phyloP scores from a whole-genome alignment of 2,113 vertebrate species.

The Lophius piscatorius region DNA sequence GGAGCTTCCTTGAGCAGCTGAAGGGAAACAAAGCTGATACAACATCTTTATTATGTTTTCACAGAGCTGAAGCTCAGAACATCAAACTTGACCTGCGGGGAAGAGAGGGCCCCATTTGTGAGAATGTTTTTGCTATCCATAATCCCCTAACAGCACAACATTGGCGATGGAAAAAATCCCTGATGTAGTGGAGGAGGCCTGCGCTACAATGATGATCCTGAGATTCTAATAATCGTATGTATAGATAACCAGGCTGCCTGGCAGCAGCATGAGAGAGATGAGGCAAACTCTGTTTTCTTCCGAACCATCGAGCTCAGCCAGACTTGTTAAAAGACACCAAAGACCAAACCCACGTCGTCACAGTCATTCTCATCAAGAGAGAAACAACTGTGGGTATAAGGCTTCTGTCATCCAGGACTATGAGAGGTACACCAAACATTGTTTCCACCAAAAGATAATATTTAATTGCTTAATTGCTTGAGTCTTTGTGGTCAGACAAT shows the following conservation, averaged over 20 bases:
- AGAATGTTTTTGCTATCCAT: not conserved
- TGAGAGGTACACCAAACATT: too few relatives aligned
- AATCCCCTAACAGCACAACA: not conserved
- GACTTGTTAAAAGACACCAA: constrained; percentile 1
- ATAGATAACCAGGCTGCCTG: not conserved
- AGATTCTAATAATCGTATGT: not conserved
- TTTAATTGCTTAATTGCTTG: too few relatives aligned
- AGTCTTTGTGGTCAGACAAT: too few relatives aligned
- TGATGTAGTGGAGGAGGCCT: not conserved
- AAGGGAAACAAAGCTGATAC: constrained; percentile 67
- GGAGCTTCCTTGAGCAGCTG: constrained; percentile 24
- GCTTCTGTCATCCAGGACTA: too few relatives aligned
- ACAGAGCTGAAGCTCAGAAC: constrained; percentile 6
- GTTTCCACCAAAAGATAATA: too few relatives aligned
- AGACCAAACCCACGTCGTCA: not conserved
- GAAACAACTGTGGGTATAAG: too few relatives aligned
- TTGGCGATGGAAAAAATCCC: not conserved
- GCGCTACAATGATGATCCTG: not conserved
- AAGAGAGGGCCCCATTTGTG: not conserved
- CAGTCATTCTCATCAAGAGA: not conserved
- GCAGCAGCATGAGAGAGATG: not conserved
- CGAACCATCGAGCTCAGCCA: not conserved
- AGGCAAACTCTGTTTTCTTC: constrained; percentile 8
- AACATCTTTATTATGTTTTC: constrained; percentile 49
- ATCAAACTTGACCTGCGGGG: constrained; percentile 13